Evolutionary conservation across 2,888 invertebrate genomes (phyloP), one percentile per base, ranked within the genome.

Genomic region (Eristalis tenax): DNA sequence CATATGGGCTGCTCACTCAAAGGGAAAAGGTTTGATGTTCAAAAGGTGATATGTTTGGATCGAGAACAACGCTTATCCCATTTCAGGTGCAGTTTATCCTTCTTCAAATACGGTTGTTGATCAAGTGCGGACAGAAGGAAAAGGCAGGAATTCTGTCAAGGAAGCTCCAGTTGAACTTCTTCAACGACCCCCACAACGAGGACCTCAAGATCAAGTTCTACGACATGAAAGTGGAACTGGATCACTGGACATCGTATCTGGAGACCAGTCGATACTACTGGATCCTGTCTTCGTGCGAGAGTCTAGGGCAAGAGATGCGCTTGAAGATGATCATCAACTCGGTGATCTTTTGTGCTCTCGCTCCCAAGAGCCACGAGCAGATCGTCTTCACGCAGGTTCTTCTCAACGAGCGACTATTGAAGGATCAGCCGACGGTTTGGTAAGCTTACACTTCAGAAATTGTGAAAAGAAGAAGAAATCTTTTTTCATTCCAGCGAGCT

Each of bases 61-160:
- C 18, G 8, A 28, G 2, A 13, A 13, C 10, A 13, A 5, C 2
- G 4, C 5, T 93, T 4, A 38, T 65, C 56, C 4, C 23, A 5
- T 69, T 64, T 28, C 50, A 88, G 88, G 96, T 98, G 2, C 97
- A 98, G 90, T 94, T 98, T 71, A 97, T 99, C 88, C 93, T 99
- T 89, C 98, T 99, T 92, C 99, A 99, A 93, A 99, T 99, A 98
- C 95, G 99, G 88, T 94, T 99, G 11, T 98, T 98, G 91, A 94
- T 99, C 66, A 96, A 97, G 1, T 97, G 97, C 91, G 96, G 98
- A 90, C 99, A 99, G 93, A 98, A 96, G 92, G 96, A 98, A 88
- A 95, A 98, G 64, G 98, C 98, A 8, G 98, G 98, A 91, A 99
- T 99, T 89, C 98, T 99, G 90, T 97, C 98, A 1, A 98, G 98